A percentile compares a stretch with the other conserved stretches of the same genome.
Conservation (phyloP, 2,113 vertebrate genomes). For the Balaenoptera acutorostrata region DNA sequence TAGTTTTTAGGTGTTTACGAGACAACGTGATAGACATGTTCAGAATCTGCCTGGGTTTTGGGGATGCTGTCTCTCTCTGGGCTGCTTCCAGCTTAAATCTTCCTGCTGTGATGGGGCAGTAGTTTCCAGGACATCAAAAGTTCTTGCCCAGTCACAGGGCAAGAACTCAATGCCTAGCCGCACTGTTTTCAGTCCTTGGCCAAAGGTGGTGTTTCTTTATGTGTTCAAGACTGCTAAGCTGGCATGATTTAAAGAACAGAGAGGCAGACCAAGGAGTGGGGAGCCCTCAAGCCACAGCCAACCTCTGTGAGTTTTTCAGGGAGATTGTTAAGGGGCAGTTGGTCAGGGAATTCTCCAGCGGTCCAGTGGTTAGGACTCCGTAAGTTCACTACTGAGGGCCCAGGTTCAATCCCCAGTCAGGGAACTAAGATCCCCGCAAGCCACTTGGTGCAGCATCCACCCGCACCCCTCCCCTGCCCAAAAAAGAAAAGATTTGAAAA, state of each 20-base stretch:
- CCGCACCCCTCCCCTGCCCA: fast-evolving
- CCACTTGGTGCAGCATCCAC: not conserved
- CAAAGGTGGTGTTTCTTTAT: not conserved
- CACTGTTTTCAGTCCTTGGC: not conserved
- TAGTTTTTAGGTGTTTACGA: not conserved
- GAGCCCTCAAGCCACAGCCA: not conserved
- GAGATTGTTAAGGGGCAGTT: not conserved
- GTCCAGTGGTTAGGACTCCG: not conserved
- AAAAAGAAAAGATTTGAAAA: not conserved
- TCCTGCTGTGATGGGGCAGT: not conserved
- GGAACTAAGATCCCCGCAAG: not conserved
- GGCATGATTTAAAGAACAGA: not conserved
- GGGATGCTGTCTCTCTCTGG: not conserved
- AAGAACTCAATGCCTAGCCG: not conserved
- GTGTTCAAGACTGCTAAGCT: not conserved
- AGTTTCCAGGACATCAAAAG: not conserved
- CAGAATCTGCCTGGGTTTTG: not conserved
- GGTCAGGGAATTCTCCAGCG: not conserved
- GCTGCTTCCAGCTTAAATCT: not conserved
- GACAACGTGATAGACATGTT: not conserved
- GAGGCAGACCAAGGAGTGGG: not conserved
- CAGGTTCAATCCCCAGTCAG: not conserved
- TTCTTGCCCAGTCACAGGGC: not conserved
- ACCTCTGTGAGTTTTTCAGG: not conserved
- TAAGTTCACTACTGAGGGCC: not conserved